Evolutionary conservation across 1,140 invertebrate species (phyloP).

Genomic region (Calosoma granatense): DNA sequence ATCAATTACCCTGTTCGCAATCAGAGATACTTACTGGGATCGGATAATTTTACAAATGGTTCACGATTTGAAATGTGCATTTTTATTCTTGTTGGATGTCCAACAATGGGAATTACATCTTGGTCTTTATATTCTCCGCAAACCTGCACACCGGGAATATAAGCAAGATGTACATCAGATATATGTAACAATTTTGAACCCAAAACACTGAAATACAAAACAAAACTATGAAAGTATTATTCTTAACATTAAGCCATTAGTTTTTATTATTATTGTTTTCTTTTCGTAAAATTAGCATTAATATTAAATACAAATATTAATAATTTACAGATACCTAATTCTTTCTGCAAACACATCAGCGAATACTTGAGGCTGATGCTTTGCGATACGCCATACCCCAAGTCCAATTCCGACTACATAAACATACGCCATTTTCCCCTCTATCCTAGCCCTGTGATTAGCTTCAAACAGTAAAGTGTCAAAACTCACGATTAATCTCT

Average conservation of each 20-base stretch:
- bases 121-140: constrained; percentile 22
- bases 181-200: constrained; percentile 30
- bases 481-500: neutral
- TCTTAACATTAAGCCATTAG: neutral
- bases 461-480: neutral
- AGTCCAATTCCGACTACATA: constrained; percentile 32
- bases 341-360: neutral
- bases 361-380: neutral
- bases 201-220: neutral
- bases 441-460: constrained; percentile 15
- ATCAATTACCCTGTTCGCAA: neutral
- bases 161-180: constrained; percentile 39
- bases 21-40: constrained; percentile 17
- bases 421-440: constrained; percentile 23
- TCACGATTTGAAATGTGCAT: constrained; percentile 35
- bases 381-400: constrained; percentile 24
- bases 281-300: neutral
- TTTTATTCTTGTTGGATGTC: constrained; percentile 32
- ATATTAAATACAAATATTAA: neutral
- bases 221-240: neutral
- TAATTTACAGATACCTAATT: constrained; percentile 24
- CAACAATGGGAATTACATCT: constrained; percentile 16
- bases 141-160: constrained; percentile 22
- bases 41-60: constrained; percentile 33
- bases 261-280: neutral